Evolutionary conservation across 2,888 invertebrate genomes (phyloP).

Genomic region (Polymixis flavicincta): DNA sequence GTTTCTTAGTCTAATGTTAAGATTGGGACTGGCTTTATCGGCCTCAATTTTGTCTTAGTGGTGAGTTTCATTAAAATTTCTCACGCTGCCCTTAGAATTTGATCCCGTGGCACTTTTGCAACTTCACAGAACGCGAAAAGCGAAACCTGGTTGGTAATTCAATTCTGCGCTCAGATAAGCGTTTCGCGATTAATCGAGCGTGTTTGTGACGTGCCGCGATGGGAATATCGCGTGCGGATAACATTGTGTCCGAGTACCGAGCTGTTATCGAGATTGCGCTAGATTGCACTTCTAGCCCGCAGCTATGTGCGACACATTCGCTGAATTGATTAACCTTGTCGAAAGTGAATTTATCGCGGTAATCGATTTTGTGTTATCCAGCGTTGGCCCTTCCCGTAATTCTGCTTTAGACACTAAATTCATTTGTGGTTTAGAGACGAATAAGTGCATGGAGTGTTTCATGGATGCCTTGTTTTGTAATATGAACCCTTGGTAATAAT

Average conservation of each 20-base stretch:
- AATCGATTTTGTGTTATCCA: constrained; percentile 44
- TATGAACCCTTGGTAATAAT: background rate
- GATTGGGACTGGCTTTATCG: background rate
- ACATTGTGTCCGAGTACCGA: constrained; percentile 61
- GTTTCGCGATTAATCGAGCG: constrained; percentile 72
- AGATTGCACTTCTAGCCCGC: constrained; percentile 52
- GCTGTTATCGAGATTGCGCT: constrained; percentile 56
- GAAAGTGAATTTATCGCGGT: constrained; percentile 43
- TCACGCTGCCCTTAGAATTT: constrained; percentile 53
- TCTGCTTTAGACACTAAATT: background rate
- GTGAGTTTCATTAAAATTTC: constrained; percentile 36
- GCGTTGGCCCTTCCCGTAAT: constrained; percentile 4
- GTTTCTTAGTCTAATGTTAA: background rate
- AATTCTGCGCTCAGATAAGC: constrained; percentile 70
- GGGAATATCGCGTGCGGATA: constrained; percentile 68
- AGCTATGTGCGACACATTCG: constrained; percentile 49
- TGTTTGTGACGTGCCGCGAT: constrained; percentile 69
- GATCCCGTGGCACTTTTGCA: constrained; percentile 65
- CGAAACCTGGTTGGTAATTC: constrained; percentile 72
- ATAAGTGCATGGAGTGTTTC: background rate
- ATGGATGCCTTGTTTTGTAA: background rate
- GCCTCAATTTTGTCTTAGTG: constrained; percentile 14
- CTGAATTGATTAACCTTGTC: constrained; percentile 54
- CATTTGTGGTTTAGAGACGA: background rate
- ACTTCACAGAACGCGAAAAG: constrained; percentile 70